phyloP scores from a whole-genome alignment of 37 sponge, comb jelly and placozoan genomes.

The Spongilla lacustris region DNA sequence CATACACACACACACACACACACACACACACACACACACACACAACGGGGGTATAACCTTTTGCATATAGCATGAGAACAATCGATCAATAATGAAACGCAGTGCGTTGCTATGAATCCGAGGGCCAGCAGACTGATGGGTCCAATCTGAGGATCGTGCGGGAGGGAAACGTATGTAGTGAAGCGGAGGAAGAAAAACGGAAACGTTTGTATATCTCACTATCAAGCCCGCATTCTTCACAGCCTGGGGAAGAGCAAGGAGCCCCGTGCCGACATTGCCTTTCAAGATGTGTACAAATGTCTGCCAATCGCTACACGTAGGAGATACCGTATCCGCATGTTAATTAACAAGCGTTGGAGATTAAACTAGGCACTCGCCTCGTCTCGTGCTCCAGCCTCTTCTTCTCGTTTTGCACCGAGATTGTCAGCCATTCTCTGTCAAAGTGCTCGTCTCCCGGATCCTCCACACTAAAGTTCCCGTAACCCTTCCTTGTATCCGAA shows the following conservation, averaged over 20 bases:
- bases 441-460: neutral
- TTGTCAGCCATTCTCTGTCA: neutral
- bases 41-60: neutral
- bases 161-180: too few relatives aligned
- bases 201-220: slow-evolving; percentile 69
- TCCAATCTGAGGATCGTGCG: slow-evolving; percentile 60
- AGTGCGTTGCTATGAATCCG: slow-evolving; percentile 85
- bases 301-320: slow-evolving; percentile 56
- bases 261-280: slow-evolving; percentile 92
- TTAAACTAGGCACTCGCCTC: slow-evolving; percentile 11
- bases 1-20: too few relatives aligned
- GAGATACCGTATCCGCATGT: too few relatives aligned
- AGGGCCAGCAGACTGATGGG: slow-evolving; percentile 40
- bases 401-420: slow-evolving; percentile 1
- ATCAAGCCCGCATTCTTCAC: slow-evolving; percentile 75
- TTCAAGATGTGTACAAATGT: slow-evolving; percentile 85
- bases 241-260: slow-evolving; percentile 84
- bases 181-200: too few relatives aligned
- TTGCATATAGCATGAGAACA: slow-evolving; percentile 47
- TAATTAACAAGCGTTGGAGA: too few relatives aligned
- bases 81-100: slow-evolving; percentile 77
- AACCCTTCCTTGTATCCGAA: neutral
- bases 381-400: slow-evolving; percentile 28
- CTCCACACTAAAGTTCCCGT: neutral
- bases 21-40: too few relatives aligned